A percentile compares a stretch with the other conserved stretches of the same genome.
Conservation (phyloP, 2,797 vertebrate genomes). For the Hafferia zeledoni region DNA sequence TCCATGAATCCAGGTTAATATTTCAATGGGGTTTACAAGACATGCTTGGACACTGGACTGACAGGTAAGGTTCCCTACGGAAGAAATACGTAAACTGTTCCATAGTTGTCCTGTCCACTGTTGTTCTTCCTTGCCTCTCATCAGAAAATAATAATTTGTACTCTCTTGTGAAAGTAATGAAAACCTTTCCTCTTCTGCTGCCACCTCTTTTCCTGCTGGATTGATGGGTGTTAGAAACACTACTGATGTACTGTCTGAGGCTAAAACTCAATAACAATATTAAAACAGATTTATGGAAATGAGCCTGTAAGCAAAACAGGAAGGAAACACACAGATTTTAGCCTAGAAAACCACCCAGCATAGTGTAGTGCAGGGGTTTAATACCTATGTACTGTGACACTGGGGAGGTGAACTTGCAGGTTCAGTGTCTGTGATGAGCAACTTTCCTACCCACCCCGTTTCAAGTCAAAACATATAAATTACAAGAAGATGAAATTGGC, state of each 20-base stretch:
- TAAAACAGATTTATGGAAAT: slow-evolving; percentile 6
- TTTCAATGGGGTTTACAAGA: not conserved
- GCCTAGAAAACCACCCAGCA: not conserved
- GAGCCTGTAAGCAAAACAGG: not conserved
- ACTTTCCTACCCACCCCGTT: not conserved
- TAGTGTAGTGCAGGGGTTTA: not conserved
- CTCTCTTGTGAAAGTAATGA: not conserved
- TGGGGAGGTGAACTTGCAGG: not conserved
- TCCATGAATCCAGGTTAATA: not conserved
- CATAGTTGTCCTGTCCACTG: not conserved
- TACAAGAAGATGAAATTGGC: not conserved
- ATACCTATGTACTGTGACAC: not conserved
- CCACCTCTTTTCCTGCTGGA: not conserved
- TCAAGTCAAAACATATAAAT: not conserved
- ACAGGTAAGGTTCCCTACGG: not conserved
- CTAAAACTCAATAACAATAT: not conserved
- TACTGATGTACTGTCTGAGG: not conserved
- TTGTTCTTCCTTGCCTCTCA: not conserved
- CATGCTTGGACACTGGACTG: not conserved
- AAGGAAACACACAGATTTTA: not conserved
- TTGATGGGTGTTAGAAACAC: not conserved
- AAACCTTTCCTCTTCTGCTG: not conserved
- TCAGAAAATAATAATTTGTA: not conserved
- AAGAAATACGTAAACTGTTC: not conserved
- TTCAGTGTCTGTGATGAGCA: not conserved